Evolutionary conservation across 2,113 vertebrate genomes (phyloP).

Genomic region (Hippocampus zosterae): DNA sequence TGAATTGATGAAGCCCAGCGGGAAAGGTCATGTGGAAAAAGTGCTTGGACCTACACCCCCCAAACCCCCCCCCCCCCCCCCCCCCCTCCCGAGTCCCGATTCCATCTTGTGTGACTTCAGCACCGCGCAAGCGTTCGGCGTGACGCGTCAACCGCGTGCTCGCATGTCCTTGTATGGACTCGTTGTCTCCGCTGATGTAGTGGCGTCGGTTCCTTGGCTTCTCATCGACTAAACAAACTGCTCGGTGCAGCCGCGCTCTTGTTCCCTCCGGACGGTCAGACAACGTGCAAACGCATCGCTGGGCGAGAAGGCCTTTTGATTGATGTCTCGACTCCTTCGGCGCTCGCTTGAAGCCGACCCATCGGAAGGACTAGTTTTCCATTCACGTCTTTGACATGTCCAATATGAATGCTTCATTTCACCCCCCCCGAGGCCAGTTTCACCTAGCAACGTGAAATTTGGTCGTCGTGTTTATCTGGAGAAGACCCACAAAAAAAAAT

Average conservation of each 20-base stretch:
- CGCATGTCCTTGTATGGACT: neutral
- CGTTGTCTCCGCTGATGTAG: neutral
- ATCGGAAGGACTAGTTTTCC: too few relatives aligned
- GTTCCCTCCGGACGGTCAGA: neutral
- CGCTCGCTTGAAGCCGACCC: too few relatives aligned
- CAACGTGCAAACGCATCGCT: neutral
- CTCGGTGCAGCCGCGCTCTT: neutral
- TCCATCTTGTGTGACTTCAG: neutral
- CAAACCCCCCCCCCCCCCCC: too few relatives aligned
- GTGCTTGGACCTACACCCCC: too few relatives aligned
- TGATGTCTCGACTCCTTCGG: too few relatives aligned
- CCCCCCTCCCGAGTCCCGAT: neutral
- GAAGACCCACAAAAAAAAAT: too few relatives aligned
- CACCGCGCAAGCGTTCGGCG: too few relatives aligned
- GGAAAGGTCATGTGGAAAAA: neutral
- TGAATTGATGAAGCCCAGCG: neutral
- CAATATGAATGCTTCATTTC: too few relatives aligned
- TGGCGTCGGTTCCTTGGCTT: neutral
- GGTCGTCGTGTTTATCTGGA: too few relatives aligned
- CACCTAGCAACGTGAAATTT: too few relatives aligned
- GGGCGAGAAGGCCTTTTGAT: neutral
- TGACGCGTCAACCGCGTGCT: neutral
- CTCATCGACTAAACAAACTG: neutral
- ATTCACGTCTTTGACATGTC: too few relatives aligned
- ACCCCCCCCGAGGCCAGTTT: too few relatives aligned